These are phyloP conservation scores for Cotesia congregata DNA, from an alignment of 2,888 invertebrate species.

Conservation along the genomic window DNA sequence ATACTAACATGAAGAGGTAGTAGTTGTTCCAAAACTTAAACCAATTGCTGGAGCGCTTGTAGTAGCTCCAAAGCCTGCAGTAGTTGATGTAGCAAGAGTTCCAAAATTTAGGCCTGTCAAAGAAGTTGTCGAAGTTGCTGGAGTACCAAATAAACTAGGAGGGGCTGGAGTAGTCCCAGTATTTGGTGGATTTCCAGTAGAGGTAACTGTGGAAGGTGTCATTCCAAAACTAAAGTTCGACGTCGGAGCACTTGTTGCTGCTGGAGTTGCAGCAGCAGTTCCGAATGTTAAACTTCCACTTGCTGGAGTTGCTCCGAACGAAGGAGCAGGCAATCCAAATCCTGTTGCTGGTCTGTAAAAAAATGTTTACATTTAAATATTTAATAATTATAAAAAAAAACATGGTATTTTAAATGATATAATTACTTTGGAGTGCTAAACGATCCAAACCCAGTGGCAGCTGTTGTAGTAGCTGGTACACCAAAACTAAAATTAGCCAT, in stretches of 20 bases:
- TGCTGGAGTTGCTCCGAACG: conserved; percentile 54
- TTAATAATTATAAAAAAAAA: conserved; percentile 32
- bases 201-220: conserved; percentile 43
- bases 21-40: conserved; percentile 55
- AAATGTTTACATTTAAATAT: conserved; percentile 36
- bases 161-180: conserved; percentile 52
- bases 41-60: conserved; percentile 56
- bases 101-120: conserved; percentile 56
- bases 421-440: conserved; percentile 60
- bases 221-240: conserved; percentile 55
- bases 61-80: conserved; percentile 64
- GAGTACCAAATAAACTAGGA: conserved; percentile 43
- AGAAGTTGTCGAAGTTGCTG: conserved; percentile 58
- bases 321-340: conserved; percentile 52
- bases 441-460: conserved; percentile 52
- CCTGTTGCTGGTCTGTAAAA: conserved; percentile 52
- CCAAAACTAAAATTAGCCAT: conserved; percentile 64
- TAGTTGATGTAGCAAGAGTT: conserved; percentile 55
- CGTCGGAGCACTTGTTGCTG: conserved; percentile 47
- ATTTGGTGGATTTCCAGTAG: conserved; percentile 51
- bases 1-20: conserved; percentile 52
- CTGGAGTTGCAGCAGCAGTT: conserved; percentile 50
- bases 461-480: conserved; percentile 55
- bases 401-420: neutral
- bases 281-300: conserved; percentile 63